Conservation (phyloP, 2,888 invertebrate genomes). For the Schrankia costaestrigalis region DNA sequence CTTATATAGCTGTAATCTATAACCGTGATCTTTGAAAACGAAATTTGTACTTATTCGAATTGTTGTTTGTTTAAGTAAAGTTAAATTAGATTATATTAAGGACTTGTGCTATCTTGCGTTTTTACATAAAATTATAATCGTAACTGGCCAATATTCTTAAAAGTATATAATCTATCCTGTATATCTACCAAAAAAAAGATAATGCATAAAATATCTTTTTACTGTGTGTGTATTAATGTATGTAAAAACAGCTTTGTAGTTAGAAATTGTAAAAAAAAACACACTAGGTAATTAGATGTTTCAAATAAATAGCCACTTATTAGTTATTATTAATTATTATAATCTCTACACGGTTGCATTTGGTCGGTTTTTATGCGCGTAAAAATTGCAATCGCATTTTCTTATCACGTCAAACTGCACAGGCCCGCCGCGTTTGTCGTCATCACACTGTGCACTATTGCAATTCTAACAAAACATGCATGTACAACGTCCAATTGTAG, state of each 20-base stretch:
- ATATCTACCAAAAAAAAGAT: conserved; percentile 30
- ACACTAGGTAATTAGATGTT: conserved; percentile 52
- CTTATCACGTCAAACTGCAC: conserved; percentile 16
- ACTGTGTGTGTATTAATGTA: conserved; percentile 54
- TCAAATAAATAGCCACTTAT: conserved; percentile 39
- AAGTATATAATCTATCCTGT: conserved; percentile 41
- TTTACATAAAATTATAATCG: conserved; percentile 36
- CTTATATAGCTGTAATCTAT: conserved; percentile 39
- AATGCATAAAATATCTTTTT: conserved; percentile 42
- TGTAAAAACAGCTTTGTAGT: conserved; percentile 63
- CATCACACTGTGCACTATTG: conserved; percentile 8
- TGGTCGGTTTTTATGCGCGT: conserved; percentile 19
- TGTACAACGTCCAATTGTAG: conserved; percentile 21
- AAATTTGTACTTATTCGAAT: conserved; percentile 50
- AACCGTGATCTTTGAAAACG: conserved; percentile 59
- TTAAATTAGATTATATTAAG: conserved; percentile 42
- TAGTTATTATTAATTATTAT: conserved; percentile 28
- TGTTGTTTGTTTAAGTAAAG: conserved; percentile 55
- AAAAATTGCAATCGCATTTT: conserved; percentile 13
- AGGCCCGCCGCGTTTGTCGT: conserved; percentile 12
- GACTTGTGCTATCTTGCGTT: conserved; percentile 48
- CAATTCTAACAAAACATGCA: conserved; percentile 7
- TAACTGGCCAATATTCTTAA: conserved; percentile 50
- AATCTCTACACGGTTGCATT: conserved; percentile 21
- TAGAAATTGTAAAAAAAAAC: conserved; percentile 61